Percentiles rank a stretch among this genome's conserved stretches.
Conservation (phyloP, 1,140 invertebrate genomes). For the Campodea augens region DNA sequence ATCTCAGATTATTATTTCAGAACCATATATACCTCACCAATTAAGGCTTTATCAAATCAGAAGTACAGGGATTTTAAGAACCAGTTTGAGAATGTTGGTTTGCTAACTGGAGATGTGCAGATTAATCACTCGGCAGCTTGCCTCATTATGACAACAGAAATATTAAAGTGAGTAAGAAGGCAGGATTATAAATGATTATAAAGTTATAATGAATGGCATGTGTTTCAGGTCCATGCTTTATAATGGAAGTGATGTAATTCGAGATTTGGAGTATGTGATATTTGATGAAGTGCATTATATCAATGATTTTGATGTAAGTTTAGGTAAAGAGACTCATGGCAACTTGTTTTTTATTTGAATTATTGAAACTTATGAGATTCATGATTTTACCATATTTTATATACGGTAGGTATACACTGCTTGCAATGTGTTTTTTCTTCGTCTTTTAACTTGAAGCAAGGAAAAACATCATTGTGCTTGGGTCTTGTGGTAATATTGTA, state of each 20-base stretch:
- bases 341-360: constrained; percentile 7
- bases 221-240: constrained; percentile 96
- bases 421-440: no score
- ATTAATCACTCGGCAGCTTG: constrained; percentile 83
- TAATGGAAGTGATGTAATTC: constrained; percentile 79
- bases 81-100: constrained; percentile 70
- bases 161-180: no score
- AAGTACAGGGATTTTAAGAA: constrained; percentile 95
- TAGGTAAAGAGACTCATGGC: no score
- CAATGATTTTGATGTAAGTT: constrained; percentile 74
- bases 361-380: constrained; percentile 4
- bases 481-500: no score
- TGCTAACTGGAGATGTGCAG: constrained; percentile 92
- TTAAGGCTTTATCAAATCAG: constrained; percentile 98
- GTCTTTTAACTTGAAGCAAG: no score
- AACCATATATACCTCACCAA: constrained; percentile 95
- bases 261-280: constrained; percentile 95
- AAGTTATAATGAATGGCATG: no score
- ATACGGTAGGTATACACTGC: no score
- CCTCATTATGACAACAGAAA: constrained; percentile 99
- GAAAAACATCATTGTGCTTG: no score
- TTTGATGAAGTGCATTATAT: constrained; percentile 99
- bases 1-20: no score
- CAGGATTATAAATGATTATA: no score
- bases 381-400: no score